Conservation (phyloP, 2,797 vertebrate species). For the Chelidonichthys spinosus region DNA sequence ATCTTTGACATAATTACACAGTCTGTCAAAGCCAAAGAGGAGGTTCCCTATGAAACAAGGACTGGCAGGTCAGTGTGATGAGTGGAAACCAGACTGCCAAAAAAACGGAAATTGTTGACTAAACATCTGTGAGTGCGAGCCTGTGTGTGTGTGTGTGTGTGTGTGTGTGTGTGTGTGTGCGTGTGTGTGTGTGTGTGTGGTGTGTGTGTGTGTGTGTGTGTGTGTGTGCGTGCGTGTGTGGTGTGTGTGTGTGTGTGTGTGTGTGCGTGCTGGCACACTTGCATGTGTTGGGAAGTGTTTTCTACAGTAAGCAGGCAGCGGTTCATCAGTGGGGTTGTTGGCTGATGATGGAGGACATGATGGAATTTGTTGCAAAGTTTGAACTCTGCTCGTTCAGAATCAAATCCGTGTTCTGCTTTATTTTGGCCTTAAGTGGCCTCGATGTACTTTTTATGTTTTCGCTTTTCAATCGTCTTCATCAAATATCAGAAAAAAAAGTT, state of each 20-base stretch:
- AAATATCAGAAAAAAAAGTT: background rate
- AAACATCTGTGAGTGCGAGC: conserved; percentile 56
- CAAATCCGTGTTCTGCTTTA: background rate
- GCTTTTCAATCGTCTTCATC: background rate
- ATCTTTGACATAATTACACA: conserved; percentile 76
- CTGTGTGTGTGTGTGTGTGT: conserved; percentile 37
- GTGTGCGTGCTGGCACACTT: conserved; percentile 30
- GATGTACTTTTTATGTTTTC: background rate
- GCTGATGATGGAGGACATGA: conserved; percentile 30
- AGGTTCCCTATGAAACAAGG: conserved; percentile 58
- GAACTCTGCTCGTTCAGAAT: background rate
- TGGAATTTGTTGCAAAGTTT: conserved; percentile 17
- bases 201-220: conserved; percentile 37
- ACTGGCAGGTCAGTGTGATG: conserved; percentile 56
- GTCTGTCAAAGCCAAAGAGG: conserved; percentile 61
- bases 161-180: conserved; percentile 38
- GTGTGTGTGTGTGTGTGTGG: conserved; percentile 37
- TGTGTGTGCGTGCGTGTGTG: conserved; percentile 36
- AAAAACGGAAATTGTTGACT: conserved; percentile 65
- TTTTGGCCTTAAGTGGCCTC: background rate
- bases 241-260: conserved; percentile 38
- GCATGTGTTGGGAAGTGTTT: conserved; percentile 27
- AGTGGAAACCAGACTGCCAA: conserved; percentile 68
- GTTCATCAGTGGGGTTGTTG: conserved; percentile 5
- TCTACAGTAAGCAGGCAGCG: conserved; percentile 15